phyloP scores from a whole-genome alignment of 2,113 vertebrate genomes.

The Elaphurus davidianus region DNA sequence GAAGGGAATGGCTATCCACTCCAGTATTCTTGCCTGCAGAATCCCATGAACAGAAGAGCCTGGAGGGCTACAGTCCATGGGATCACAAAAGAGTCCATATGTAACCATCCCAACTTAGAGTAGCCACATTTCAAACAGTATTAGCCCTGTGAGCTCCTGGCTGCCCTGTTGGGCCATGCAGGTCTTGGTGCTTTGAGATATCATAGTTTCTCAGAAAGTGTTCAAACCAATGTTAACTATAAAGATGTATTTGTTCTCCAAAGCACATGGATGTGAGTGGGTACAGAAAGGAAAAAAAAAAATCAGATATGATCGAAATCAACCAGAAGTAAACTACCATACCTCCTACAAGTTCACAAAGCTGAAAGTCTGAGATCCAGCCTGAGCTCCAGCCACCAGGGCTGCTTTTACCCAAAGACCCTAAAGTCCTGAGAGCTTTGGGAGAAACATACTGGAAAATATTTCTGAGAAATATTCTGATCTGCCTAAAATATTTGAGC shows the following conservation, averaged over 20 bases:
- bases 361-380: background rate
- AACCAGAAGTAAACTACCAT: background rate
- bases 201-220: background rate
- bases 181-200: background rate
- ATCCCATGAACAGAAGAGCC: background rate
- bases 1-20: background rate
- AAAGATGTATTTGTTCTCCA: background rate
- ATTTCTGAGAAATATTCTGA: background rate
- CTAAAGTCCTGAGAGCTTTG: background rate
- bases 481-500: background rate
- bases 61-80: background rate
- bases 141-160: background rate
- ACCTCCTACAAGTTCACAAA: background rate
- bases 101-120: background rate
- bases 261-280: background rate
- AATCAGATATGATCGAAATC: background rate
- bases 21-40: background rate
- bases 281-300: background rate
- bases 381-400: background rate
- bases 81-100: background rate
- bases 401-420: background rate
- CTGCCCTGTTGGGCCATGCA: accelerated
- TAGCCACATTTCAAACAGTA: background rate
- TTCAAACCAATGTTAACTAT: background rate
- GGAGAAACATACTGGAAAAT: background rate